Evolutionary conservation across 2,797 vertebrate genomes (phyloP).

Genomic region (Acrossocheilus fasciatus): DNA sequence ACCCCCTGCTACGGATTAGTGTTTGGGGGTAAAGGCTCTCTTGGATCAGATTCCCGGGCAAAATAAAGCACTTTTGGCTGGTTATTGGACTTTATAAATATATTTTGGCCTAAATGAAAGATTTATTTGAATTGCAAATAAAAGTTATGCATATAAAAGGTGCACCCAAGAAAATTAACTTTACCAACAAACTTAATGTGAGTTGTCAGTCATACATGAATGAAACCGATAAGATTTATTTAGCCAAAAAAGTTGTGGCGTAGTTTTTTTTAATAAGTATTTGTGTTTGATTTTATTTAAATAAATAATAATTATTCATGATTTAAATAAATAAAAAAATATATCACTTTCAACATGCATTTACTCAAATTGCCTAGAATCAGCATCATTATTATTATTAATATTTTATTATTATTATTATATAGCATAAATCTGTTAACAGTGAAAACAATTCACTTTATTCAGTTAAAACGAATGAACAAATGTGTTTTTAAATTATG

Average conservation of each 20-base stretch:
- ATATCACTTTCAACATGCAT: too few species aligned
- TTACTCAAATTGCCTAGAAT: too few species aligned
- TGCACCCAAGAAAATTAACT: neutral
- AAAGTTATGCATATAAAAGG: too few species aligned
- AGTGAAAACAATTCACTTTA: neutral
- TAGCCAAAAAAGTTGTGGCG: too few species aligned
- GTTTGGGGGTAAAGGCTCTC: slow-evolving; percentile 40
- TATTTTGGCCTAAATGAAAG: neutral
- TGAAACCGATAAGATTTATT: neutral
- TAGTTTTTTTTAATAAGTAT: too few species aligned
- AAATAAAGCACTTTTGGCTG: neutral
- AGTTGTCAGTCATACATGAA: neutral
- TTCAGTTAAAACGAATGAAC: neutral
- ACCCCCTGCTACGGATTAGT: slow-evolving; percentile 6
- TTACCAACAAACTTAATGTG: neutral
- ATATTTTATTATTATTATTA: neutral
- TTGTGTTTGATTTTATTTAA: neutral
- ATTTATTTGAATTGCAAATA: neutral
- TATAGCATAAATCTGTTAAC: neutral
- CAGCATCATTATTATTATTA: too few species aligned
- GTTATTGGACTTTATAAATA: neutral
- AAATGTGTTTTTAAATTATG: neutral
- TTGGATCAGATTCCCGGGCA: neutral
- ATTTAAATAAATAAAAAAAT: too few species aligned
- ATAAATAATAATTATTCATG: too few species aligned